Evolutionary conservation across 2,113 vertebrate genomes (phyloP).

Genomic region (Geothlypis trichas): DNA sequence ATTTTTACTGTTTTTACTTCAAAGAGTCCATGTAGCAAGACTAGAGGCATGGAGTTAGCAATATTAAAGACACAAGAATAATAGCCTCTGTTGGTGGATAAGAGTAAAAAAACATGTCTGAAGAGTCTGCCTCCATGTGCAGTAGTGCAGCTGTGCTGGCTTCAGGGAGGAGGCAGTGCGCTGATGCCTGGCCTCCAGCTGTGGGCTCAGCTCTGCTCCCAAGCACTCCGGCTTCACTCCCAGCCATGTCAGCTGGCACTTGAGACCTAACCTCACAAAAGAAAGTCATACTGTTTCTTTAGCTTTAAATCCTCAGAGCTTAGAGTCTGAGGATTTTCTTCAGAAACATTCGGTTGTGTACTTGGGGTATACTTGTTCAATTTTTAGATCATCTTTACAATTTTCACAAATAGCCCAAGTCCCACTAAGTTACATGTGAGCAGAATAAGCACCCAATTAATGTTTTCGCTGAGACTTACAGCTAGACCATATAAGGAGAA

Average conservation of each 20-base stretch:
- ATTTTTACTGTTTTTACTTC: neutral
- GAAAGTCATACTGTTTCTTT: neutral
- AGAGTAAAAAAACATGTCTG: neutral
- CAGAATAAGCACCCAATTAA: slow-evolving; percentile 4
- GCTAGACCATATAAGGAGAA: slow-evolving; percentile 55
- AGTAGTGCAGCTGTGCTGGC: neutral
- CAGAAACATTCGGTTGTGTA: neutral
- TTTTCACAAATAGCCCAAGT: neutral
- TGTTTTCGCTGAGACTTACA: neutral
- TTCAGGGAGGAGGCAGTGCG: neutral
- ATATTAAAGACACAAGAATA: neutral
- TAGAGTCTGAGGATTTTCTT: neutral
- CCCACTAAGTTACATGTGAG: neutral
- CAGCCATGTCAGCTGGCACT: neutral
- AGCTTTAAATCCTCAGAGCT: neutral
- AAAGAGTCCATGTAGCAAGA: neutral
- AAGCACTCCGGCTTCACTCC: fast-evolving
- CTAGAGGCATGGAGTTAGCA: neutral
- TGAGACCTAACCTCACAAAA: neutral
- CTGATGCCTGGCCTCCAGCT: neutral
- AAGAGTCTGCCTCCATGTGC: neutral
- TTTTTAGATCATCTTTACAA: neutral
- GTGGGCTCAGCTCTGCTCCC: neutral
- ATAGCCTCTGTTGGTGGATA: neutral
- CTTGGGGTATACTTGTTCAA: neutral